Percentiles rank a stretch among this genome's conserved stretches.
These are phyloP conservation scores for Trichomalopsis sarcophagae DNA, from an alignment of 1,140 invertebrate species.

Conservation along the genomic window DNA sequence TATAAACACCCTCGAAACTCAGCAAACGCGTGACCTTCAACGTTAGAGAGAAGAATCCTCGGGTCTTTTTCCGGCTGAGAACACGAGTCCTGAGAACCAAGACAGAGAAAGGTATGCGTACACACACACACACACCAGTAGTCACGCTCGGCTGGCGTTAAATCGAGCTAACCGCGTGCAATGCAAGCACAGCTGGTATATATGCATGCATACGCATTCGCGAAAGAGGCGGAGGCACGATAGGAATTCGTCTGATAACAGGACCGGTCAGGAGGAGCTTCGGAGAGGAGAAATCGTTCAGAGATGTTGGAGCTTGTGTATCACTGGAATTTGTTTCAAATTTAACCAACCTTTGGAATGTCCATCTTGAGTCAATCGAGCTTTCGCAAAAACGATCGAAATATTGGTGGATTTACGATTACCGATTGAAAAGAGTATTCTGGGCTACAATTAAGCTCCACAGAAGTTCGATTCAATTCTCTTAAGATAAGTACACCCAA, in stretches of 20 bases:
- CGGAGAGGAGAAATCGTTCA: background rate
- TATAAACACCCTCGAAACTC: background rate
- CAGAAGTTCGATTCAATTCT: too few species aligned
- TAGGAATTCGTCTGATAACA: constrained; percentile 8
- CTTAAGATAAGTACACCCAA: too few species aligned
- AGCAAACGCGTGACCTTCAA: too few species aligned
- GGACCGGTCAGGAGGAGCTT: background rate
- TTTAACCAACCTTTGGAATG: too few species aligned
- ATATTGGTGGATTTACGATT: too few species aligned
- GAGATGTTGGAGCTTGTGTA: too few species aligned
- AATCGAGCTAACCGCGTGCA: background rate
- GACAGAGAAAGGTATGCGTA: background rate
- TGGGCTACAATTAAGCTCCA: too few species aligned
- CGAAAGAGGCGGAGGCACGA: background rate
- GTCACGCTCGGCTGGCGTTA: constrained; percentile 1
- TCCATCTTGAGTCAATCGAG: too few species aligned
- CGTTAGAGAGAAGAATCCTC: background rate
- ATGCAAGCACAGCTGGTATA: background rate
- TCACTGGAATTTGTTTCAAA: too few species aligned
- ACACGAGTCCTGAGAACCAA: background rate
- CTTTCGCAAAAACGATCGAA: too few species aligned
- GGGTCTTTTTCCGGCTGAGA: background rate
- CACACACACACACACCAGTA: too few species aligned
- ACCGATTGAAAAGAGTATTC: too few species aligned
- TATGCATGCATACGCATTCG: constrained; percentile 6